Evolutionary conservation across 2,113 vertebrate species (phyloP).

Genomic region (Proterorhinus semilunaris): DNA sequence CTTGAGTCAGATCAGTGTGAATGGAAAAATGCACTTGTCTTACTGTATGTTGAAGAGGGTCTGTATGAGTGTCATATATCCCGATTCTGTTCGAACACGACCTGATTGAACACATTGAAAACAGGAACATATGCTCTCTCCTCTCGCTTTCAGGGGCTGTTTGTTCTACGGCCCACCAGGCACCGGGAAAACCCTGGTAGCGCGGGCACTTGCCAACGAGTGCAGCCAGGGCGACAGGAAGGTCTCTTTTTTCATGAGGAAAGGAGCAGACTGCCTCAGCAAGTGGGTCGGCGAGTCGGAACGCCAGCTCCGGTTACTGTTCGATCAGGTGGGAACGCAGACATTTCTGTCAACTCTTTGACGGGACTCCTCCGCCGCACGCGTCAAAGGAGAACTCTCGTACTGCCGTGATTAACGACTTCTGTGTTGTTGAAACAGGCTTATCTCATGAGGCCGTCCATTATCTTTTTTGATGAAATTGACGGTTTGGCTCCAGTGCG

Average conservation of each 20-base stretch:
- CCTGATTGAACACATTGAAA: neutral
- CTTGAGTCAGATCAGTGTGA: too few species aligned
- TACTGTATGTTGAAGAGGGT: too few species aligned
- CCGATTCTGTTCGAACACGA: too few species aligned
- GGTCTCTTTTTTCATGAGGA: conserved; percentile 99
- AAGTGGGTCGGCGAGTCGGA: conserved; percentile 99
- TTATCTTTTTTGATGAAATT: conserved; percentile 99
- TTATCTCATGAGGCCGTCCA: conserved; percentile 98
- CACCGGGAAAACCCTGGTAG: conserved; percentile 98
- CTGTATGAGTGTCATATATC: too few species aligned
- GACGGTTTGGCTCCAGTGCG: conserved; percentile 98
- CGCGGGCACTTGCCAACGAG: conserved; percentile 96
- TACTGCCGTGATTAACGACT: too few species aligned
- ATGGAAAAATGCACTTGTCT: too few species aligned
- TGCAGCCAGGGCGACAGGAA: conserved; percentile 97
- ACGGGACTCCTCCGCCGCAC: neutral
- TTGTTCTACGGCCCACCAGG: conserved; percentile 98
- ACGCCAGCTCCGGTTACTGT: conserved; percentile 95
- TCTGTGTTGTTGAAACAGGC: conserved; percentile 74
- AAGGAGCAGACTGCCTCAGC: conserved; percentile 99
- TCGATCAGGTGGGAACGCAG: conserved; percentile 88
- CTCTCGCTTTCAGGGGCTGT: conserved; percentile 84
- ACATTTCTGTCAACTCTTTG: neutral
- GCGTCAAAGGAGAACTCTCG: too few species aligned
- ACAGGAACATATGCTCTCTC: conserved; percentile 1